Conservation (phyloP, 2,113 vertebrate species). For the Phainopepla nitens region DNA sequence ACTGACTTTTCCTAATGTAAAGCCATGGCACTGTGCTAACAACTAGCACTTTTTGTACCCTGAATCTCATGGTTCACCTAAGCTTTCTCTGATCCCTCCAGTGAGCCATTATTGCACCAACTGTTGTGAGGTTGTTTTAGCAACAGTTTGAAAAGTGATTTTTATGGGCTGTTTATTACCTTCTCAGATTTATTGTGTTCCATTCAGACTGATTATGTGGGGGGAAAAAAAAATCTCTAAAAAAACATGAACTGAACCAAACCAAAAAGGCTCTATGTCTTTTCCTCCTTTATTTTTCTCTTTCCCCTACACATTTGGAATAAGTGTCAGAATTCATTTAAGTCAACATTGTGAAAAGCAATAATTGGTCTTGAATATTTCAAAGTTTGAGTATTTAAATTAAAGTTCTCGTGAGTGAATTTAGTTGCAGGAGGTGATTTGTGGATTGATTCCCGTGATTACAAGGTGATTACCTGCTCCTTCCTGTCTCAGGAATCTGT, state of each 20-base stretch:
- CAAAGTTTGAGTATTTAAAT: neutral
- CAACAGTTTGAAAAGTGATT: slow-evolving; percentile 52
- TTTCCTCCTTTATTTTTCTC: neutral
- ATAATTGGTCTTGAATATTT: neutral
- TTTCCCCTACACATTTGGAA: neutral
- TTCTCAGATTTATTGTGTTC: slow-evolving; percentile 53
- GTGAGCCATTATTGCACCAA: slow-evolving; percentile 15
- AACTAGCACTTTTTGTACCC: neutral
- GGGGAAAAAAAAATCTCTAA: neutral
- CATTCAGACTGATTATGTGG: slow-evolving; percentile 2
- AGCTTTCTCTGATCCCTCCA: slow-evolving; percentile 11
- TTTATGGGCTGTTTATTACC: slow-evolving; percentile 65
- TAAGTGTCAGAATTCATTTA: neutral
- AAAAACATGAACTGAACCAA: neutral
- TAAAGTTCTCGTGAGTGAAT: neutral
- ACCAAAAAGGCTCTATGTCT: neutral
- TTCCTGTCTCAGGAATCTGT: neutral
- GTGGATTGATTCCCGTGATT: neutral
- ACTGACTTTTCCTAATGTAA: slow-evolving; percentile 13
- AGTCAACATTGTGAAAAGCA: neutral
- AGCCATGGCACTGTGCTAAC: slow-evolving; percentile 7
- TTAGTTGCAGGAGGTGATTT: neutral
- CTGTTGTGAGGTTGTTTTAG: slow-evolving; percentile 48
- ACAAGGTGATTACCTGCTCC: neutral
- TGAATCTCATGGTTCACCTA: slow-evolving; percentile 12